Conservation (phyloP, 92 coral and sea anemone genomes). For the Anthopleura xanthogrammica region DNA sequence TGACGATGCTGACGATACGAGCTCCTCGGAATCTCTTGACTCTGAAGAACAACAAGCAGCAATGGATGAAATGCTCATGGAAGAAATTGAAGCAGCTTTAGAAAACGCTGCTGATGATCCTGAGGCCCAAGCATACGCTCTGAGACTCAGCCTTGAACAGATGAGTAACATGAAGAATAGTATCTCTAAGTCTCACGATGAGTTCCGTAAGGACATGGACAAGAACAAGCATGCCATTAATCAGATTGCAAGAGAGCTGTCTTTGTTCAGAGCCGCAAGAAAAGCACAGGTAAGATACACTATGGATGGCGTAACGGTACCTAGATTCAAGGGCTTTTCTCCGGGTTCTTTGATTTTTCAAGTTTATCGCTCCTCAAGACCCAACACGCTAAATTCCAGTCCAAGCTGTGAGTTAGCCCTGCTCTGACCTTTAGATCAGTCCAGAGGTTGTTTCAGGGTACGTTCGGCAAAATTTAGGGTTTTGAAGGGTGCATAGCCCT, state of each 20-base stretch:
- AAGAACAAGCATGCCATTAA: slow-evolving; percentile 75
- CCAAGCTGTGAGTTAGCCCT: no score
- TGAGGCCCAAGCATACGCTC: slow-evolving; percentile 80
- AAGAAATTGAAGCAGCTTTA: slow-evolving; percentile 90
- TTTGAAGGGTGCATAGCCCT: background rate
- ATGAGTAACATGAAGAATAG: slow-evolving; percentile 79
- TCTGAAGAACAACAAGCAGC: slow-evolving; percentile 83
- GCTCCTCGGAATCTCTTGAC: slow-evolving; percentile 82
- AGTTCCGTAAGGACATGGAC: slow-evolving; percentile 81
- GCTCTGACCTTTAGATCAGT: no score
- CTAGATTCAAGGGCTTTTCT: no score
- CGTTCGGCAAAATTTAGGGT: no score
- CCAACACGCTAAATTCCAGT: no score
- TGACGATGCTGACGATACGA: slow-evolving; percentile 72
- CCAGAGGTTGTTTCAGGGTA: no score
- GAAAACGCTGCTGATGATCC: slow-evolving; percentile 90
- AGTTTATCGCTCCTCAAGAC: no score
- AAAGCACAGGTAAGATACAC: slow-evolving; percentile 70
- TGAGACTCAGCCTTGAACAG: slow-evolving; percentile 88
- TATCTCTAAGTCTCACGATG: slow-evolving; percentile 70
- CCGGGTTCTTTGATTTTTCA: no score
- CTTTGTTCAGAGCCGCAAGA: slow-evolving; percentile 79
- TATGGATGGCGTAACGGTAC: no score
- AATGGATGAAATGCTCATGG: slow-evolving; percentile 87
- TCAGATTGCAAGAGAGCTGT: slow-evolving; percentile 73